Base-by-base conservation (phyloP, 2,797 vertebrate genomes). In the Mormyrops boulengeri region DNA sequence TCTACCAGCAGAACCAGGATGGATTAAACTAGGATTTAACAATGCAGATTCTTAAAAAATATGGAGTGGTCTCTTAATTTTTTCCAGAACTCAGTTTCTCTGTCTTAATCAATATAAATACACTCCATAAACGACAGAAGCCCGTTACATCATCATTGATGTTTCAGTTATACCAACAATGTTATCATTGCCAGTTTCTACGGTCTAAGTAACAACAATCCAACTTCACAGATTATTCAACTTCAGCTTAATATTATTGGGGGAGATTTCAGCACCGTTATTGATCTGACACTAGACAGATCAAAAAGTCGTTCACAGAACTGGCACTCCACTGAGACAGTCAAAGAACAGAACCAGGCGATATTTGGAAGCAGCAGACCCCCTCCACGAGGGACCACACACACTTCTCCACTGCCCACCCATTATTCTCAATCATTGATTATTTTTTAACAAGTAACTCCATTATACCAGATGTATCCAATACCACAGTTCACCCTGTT, bases 381-480 rank as follows among this genome's bases (percentile, higher is more conserved):
- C 69, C 34, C 34, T 41, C 34, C 2, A 38, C 34, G 14, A 41
- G 69, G 69, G 34, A 19, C 30, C 69, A 77, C 69, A 77, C 30
- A 41, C 41, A 19, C 69, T 77, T 17, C 14, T 77, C 69, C 34
- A 77, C 69, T 41, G 69, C 69, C 22, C 69, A 77, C 69, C 69
- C 41, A 77, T 77, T 41, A 77, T 77, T 41, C 38, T 77, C 69
- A 38, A 17, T 2, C 17, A 77, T 77, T 12, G 38, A 77, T 77
- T 41, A 77, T 77, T 77, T 77, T 77, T 41, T 38, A 77, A 77
- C 69, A 77, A 77, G 69, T 77, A 41, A 77, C 69, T 77, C 69
- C 38, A 77, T 77, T 77, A 77, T 41, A 38, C 69, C 34, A 17
- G 69, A 77, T 41, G 38, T 69, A 12, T 12, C 26, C 62, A 69